Base-by-base conservation (phyloP, 2,113 vertebrate species). In the Tragelaphus strepsiceros region DNA sequence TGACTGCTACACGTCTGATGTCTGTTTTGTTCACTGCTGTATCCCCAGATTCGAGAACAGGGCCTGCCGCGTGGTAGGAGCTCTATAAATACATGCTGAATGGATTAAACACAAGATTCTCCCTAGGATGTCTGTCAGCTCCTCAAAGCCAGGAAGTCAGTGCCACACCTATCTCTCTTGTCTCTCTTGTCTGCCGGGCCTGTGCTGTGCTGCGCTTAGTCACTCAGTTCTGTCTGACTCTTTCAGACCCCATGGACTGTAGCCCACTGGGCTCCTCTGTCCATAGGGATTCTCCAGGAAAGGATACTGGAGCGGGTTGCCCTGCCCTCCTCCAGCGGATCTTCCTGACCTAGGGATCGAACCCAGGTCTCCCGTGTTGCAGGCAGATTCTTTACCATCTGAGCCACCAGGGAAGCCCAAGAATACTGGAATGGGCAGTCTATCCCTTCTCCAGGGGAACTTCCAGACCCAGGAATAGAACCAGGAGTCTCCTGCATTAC, bases 401-500 rank as follows among this genome's bases (percentile, higher is more conserved):
- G 3, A 58, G 56, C 56, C 56, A 24, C 56, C 22, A 58, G 56
- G 56, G 3, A 58, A 58, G 22, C 56, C 56, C 9, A 4, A 58
- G 56, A 58, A 58, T 24, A 58, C 22, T 58, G 22, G 22, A 58
- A 3, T 58, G 56, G 56, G 56, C 11, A 11, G 22, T 22, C 22
- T 58, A 2, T 58, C 64, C n/a, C 9, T 21, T 19, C 17, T 35
- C n/a, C 17, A 71, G 64, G 19, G 17, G 9, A 21, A 21, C n/a
- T 71, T 35, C 4, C 64, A 21, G 64, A 71, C 64, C n/a, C 64
- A 71, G 64, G 64, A 19, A 12, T 35, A 0, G 17, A 35, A 71
- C n/a, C 17, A 19, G 19, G n/a, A 39, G n/a, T 21, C 64, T 71
- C 9, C 17, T 1, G 2, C 1, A 1, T 12, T 71, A 4, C 4